phyloP scores from a whole-genome alignment of 2,113 vertebrate species.

The Epinephelus fuscoguttatus region DNA sequence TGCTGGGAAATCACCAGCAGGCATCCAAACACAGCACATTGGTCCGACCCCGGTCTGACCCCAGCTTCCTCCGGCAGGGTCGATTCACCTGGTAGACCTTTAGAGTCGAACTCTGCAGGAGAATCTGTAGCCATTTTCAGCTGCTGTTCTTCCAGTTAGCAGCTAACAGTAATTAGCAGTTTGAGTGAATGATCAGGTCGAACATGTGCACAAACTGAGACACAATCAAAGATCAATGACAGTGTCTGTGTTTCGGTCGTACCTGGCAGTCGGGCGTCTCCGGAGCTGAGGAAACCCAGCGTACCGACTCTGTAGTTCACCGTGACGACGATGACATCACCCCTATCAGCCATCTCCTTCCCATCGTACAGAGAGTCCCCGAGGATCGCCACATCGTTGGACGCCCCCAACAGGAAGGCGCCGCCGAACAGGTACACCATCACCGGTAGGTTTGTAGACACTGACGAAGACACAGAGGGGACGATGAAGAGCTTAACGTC shows the following conservation, averaged over 20 bases:
- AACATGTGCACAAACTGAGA: not conserved
- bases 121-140: not conserved
- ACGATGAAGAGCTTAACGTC: not conserved
- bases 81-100: not conserved
- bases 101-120: not conserved
- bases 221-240: not conserved
- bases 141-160: too few relatives aligned
- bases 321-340: conserved; percentile 69
- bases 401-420: conserved; percentile 77
- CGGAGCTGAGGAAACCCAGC: conserved; percentile 76
- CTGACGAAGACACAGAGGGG: conserved; percentile 17
- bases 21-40: not conserved
- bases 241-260: not conserved
- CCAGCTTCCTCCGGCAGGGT: too few relatives aligned
- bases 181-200: too few relatives aligned
- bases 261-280: conserved; percentile 75
- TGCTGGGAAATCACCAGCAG: conserved; percentile 40
- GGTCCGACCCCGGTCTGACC: too few relatives aligned
- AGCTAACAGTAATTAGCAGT: too few relatives aligned
- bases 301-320: conserved; percentile 80
- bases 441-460: conserved; percentile 67
- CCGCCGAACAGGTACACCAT: conserved; percentile 80
- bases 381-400: conserved; percentile 67
- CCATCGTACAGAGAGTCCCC: conserved; percentile 77
- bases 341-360: conserved; percentile 74